Conservation (phyloP, 1,140 invertebrate genomes). For the Saccostrea cuccullata region DNA sequence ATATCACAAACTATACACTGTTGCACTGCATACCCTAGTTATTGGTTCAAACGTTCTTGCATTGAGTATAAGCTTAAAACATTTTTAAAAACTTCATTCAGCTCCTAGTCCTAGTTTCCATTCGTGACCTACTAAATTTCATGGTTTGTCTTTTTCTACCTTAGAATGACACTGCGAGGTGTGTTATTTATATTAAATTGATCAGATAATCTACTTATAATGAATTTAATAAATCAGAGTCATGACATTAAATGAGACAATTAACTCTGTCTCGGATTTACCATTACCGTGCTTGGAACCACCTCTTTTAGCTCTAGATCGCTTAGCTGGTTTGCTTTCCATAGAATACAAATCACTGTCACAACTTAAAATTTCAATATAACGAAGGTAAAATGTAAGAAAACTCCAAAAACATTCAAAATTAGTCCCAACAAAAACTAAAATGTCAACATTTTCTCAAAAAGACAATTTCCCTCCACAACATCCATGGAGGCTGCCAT, state of each 20-base stretch:
- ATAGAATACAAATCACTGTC: conserved; percentile 12
- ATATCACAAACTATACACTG: too few species aligned
- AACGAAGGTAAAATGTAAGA: background rate
- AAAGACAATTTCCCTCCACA: conserved; percentile 8
- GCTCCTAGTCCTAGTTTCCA: too few species aligned
- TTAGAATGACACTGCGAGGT: too few species aligned
- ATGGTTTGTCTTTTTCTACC: too few species aligned
- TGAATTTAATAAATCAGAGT: too few species aligned
- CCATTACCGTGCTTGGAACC: conserved; percentile 3
- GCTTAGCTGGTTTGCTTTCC: background rate
- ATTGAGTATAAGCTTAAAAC: too few species aligned
- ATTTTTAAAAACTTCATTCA: too few species aligned
- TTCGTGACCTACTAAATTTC: too few species aligned
- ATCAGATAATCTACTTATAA: too few species aligned
- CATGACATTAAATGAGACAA: background rate
- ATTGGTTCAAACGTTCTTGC: too few species aligned
- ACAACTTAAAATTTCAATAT: background rate
- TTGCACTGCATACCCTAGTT: too few species aligned
- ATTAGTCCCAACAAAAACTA: background rate
- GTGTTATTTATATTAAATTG: too few species aligned
- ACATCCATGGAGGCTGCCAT: conserved; percentile 26
- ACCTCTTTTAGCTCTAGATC: background rate
- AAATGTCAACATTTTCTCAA: background rate
- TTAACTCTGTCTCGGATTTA: background rate
- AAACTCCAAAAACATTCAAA: background rate